phyloP scores from a whole-genome alignment of 2,113 vertebrate genomes.

The Eubucco bourcierii region DNA sequence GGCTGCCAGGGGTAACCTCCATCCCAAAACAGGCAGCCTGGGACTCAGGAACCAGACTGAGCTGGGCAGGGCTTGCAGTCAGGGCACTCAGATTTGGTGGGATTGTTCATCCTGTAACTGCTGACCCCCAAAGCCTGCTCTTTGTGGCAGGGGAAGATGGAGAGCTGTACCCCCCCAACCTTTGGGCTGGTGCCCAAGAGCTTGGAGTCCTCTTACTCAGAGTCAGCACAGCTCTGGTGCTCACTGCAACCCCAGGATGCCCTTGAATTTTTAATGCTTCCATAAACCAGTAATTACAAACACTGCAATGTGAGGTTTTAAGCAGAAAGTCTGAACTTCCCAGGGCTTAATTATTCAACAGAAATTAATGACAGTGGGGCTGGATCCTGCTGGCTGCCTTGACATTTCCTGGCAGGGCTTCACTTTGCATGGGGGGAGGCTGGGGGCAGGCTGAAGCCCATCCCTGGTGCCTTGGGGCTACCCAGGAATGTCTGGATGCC shows the following conservation, averaged over 20 bases:
- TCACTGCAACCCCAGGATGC: background rate
- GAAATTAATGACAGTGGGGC: conserved; percentile 61
- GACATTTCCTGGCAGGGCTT: background rate
- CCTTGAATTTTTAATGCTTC: conserved; percentile 46
- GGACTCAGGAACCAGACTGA: background rate
- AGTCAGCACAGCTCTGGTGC: background rate
- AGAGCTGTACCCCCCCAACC: accelerated
- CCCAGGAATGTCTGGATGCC: background rate
- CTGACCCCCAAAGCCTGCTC: background rate
- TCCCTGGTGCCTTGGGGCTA: background rate
- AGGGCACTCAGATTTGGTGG: accelerated
- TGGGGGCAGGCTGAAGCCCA: background rate
- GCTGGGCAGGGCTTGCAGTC: background rate
- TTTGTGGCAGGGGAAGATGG: accelerated
- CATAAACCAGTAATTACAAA: conserved; percentile 63
- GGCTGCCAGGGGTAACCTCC: background rate
- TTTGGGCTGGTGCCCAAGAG: background rate
- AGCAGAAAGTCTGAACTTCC: conserved; percentile 70
- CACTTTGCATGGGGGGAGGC: background rate
- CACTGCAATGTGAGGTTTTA: conserved; percentile 39
- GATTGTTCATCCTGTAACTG: background rate
- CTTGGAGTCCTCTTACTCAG: background rate
- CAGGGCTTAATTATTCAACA: conserved; percentile 77
- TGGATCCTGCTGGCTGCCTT: background rate
- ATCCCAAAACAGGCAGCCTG: background rate